phyloP scores from a whole-genome alignment of 2,113 vertebrate genomes.

The Toxotes chatareus region DNA sequence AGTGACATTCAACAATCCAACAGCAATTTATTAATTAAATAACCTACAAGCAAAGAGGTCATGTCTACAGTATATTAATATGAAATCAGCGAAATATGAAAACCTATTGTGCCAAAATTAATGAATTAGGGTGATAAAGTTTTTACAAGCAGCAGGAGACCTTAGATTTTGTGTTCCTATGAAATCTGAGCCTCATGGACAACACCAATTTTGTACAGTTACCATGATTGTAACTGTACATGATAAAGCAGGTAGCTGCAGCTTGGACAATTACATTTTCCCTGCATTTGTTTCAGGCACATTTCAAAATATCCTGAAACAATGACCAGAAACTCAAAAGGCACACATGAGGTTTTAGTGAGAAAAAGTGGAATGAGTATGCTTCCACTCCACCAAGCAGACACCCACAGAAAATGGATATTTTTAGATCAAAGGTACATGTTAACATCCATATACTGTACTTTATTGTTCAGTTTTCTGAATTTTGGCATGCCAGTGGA shows the following conservation, averaged over 20 bases:
- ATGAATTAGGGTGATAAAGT: not conserved
- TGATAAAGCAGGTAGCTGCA: not conserved
- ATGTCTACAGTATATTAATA: not conserved
- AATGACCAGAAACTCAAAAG: constrained; percentile 1
- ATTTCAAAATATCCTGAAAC: not conserved
- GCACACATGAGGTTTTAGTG: not conserved
- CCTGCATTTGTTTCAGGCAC: not conserved
- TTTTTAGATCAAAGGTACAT: constrained; percentile 49
- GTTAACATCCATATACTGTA: constrained; percentile 18
- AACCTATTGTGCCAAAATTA: not conserved
- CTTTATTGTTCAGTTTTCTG: constrained; percentile 7
- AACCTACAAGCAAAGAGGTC: not conserved
- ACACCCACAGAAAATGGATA: constrained; percentile 48
- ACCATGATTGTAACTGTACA: not conserved
- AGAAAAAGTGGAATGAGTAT: constrained; percentile 16
- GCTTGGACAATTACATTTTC: not conserved
- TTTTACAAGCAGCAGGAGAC: not conserved
- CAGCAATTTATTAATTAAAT: not conserved
- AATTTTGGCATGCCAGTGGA: not conserved
- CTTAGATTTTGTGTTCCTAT: not conserved
- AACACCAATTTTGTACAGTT: no score
- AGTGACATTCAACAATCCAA: not conserved
- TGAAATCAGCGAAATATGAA: not conserved
- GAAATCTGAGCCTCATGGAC: not conserved
- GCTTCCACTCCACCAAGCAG: constrained; percentile 24